Conservation (phyloP, 2,113 vertebrate species). For the Daboia siamensis region DNA sequence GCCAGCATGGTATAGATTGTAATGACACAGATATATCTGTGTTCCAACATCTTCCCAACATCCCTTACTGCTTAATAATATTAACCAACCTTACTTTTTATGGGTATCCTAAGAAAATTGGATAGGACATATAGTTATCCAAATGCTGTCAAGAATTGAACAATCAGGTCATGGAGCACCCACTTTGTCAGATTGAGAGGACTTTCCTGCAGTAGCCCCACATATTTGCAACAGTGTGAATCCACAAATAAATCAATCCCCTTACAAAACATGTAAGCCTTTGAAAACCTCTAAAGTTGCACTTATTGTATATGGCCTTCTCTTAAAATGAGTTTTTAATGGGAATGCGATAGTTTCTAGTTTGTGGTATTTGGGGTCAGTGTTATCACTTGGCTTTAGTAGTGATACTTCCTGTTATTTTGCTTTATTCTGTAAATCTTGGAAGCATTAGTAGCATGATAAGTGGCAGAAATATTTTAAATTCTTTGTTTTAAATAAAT, state of each 20-base stretch:
- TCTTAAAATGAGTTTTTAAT: background rate
- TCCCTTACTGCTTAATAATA: background rate
- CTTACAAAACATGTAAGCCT: background rate
- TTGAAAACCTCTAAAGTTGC: background rate
- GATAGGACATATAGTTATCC: background rate
- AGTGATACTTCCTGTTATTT: too few species aligned
- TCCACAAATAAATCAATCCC: background rate
- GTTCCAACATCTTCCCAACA: too few species aligned
- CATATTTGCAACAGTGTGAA: background rate
- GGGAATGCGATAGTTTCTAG: background rate
- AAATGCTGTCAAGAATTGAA: background rate
- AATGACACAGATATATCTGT: too few species aligned
- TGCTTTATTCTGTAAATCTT: background rate
- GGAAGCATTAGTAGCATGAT: background rate
- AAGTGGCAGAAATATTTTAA: background rate
- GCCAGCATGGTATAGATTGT: too few species aligned
- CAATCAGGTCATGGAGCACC: background rate
- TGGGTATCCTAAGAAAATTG: background rate
- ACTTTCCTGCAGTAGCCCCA: background rate
- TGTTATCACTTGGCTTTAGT: background rate
- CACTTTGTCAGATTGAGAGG: background rate
- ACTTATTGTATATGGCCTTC: background rate
- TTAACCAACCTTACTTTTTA: background rate
- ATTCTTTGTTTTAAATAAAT: background rate
- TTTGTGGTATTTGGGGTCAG: background rate